phyloP scores from a whole-genome alignment of 2,888 invertebrate species.

The Colletes collaris region DNA sequence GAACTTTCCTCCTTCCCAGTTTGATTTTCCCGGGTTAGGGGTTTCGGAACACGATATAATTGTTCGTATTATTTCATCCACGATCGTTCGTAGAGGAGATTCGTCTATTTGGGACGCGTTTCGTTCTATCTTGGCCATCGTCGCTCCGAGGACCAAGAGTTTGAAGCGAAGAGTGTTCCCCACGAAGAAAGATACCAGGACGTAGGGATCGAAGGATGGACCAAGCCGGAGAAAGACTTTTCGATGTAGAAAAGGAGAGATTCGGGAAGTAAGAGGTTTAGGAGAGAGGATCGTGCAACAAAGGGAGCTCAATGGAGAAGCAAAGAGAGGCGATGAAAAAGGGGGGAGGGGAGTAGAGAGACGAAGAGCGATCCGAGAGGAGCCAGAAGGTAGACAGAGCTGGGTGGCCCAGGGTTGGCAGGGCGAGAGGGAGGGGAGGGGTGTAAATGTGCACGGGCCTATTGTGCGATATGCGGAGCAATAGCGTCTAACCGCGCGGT shows the following conservation, averaged over 20 bases:
- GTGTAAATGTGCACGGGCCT: conserved; percentile 43
- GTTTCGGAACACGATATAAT: too few relatives aligned
- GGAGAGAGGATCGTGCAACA: background rate
- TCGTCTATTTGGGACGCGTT: too few relatives aligned
- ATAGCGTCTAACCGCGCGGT: conserved; percentile 47
- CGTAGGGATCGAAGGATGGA: conserved; percentile 3
- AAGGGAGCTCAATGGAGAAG: conserved; percentile 6
- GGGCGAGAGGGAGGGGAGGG: background rate
- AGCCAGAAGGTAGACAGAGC: conserved; percentile 6
- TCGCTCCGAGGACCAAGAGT: too few relatives aligned
- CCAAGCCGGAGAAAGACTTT: conserved; percentile 2
- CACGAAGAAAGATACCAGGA: background rate
- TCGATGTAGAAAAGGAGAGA: conserved; percentile 2
- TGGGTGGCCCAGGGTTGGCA: background rate
- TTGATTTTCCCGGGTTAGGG: too few relatives aligned
- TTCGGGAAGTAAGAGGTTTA: background rate
- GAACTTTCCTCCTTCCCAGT: too few relatives aligned
- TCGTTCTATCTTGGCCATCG: too few relatives aligned
- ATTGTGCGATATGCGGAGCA: conserved; percentile 52
- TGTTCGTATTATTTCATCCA: too few relatives aligned
- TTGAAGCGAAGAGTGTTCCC: too few relatives aligned
- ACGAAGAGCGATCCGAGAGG: background rate
- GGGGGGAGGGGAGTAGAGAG: background rate
- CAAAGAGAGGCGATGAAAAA: conserved; percentile 2
- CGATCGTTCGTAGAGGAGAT: too few relatives aligned